phyloP scores from a whole-genome alignment of 2,797 vertebrate genomes.

The Pyrrhura leucotis region DNA sequence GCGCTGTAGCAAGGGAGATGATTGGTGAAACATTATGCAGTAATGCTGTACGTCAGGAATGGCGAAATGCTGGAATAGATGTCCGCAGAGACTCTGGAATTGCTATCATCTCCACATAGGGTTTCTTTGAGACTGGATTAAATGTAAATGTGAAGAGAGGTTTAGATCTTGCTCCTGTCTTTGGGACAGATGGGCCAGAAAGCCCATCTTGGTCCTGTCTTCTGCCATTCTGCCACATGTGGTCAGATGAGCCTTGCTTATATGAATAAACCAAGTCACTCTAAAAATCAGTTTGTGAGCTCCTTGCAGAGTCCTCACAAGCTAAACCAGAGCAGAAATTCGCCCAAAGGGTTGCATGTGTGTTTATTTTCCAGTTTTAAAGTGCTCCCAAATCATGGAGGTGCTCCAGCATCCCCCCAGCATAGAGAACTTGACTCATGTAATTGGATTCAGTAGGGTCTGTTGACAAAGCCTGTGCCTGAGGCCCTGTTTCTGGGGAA shows the following conservation, averaged over 20 bases:
- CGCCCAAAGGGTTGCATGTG: not conserved
- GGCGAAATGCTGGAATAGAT: not conserved
- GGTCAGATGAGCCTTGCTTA: not conserved
- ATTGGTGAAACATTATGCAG: not conserved
- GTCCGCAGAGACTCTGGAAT: not conserved
- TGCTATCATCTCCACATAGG: not conserved
- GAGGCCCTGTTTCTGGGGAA: not conserved
- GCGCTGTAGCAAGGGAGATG: not conserved
- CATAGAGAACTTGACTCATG: not conserved
- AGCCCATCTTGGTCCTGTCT: not conserved
- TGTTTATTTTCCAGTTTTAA: not conserved
- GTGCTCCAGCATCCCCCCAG: not conserved
- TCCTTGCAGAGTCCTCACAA: not conserved
- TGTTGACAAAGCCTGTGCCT: constrained; percentile 17
- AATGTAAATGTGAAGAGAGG: not conserved
- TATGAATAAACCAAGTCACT: not conserved
- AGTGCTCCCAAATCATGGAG: not conserved
- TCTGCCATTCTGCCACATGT: not conserved
- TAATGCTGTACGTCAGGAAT: not conserved
- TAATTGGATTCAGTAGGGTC: not conserved
- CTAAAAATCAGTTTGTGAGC: not conserved
- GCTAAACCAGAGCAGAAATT: not conserved
- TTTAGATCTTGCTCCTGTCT: not conserved
- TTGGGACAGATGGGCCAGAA: not conserved
- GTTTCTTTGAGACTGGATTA: not conserved